Conservation (phyloP, 1,140 invertebrate genomes). For the Chlorops oryzae region DNA sequence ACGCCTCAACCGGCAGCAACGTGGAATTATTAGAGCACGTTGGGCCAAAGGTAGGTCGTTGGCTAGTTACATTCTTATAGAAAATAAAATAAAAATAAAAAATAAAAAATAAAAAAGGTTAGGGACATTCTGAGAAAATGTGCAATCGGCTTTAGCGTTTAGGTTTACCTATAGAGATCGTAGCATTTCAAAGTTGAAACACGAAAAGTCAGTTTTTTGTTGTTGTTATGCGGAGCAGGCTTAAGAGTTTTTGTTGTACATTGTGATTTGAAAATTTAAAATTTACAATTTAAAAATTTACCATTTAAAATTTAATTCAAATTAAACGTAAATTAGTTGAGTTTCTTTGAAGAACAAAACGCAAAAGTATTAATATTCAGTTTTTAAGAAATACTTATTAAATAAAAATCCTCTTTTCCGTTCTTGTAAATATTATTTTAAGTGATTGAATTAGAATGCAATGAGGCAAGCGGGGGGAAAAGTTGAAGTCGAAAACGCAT, state of each 20-base stretch:
- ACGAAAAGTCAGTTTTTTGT: not conserved
- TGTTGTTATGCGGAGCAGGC: not conserved
- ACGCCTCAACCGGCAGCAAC: conserved; percentile 10
- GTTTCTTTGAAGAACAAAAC: too few species aligned
- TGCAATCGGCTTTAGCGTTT: conserved; percentile 14
- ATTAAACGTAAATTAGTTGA: too few species aligned
- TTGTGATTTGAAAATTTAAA: conserved; percentile 25
- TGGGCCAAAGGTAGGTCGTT: not conserved
- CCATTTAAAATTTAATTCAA: conserved; percentile 19
- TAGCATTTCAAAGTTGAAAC: not conserved
- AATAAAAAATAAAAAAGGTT: conserved; percentile 9
- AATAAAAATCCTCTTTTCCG: too few species aligned
- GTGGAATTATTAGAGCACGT: conserved; percentile 33
- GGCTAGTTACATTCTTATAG: conserved; percentile 5
- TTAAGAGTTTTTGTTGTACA: conserved; percentile 9
- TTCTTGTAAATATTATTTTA: too few species aligned
- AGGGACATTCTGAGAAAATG: conserved; percentile 11
- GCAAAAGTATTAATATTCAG: too few species aligned
- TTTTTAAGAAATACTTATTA: too few species aligned
- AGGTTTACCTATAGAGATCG: conserved; percentile 8
- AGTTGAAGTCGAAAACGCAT: too few species aligned
- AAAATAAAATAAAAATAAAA: conserved; percentile 9
- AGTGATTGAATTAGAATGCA: too few species aligned
- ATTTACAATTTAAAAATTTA: conserved; percentile 39
- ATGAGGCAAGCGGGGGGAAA: too few species aligned